Conservation (phyloP, 2,797 vertebrate genomes). For the Liparis tanakae region DNA sequence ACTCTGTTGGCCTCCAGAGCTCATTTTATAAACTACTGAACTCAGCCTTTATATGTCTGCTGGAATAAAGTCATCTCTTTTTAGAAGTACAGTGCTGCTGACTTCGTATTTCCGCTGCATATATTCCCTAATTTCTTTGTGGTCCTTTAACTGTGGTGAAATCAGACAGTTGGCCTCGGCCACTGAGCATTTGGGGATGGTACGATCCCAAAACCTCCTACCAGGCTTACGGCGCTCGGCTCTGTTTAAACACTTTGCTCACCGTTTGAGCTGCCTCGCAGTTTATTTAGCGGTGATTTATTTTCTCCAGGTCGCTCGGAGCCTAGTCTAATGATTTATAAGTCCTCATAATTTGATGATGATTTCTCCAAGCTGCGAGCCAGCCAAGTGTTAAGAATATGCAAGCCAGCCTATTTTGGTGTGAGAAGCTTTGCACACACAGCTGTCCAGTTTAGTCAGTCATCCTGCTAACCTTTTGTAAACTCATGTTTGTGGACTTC, state of each 20-base stretch:
- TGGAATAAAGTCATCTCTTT: constrained; percentile 17
- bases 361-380: constrained; percentile 14
- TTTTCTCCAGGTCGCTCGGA: constrained; percentile 16
- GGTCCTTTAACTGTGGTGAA: constrained; percentile 12
- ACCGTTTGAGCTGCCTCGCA: background rate
- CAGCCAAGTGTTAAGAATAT: constrained; percentile 20
- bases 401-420: constrained; percentile 11
- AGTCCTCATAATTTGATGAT: constrained; percentile 39
- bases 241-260: constrained; percentile 22
- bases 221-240: background rate
- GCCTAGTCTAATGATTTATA: constrained; percentile 38
- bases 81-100: constrained; percentile 10
- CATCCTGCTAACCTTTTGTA: background rate
- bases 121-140: constrained; percentile 18
- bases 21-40: constrained; percentile 3
- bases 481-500: background rate
- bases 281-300: constrained; percentile 28
- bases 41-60: background rate
- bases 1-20: constrained; percentile 7
- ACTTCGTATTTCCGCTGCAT: constrained; percentile 9
- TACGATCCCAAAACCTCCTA: constrained; percentile 8
- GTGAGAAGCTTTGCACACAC: constrained; percentile 2
- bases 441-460: constrained; percentile 4
- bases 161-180: background rate
- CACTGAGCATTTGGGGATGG: constrained; percentile 2